phyloP scores from a whole-genome alignment of 2,888 invertebrate genomes.

The Lasioglossum figueresi region DNA sequence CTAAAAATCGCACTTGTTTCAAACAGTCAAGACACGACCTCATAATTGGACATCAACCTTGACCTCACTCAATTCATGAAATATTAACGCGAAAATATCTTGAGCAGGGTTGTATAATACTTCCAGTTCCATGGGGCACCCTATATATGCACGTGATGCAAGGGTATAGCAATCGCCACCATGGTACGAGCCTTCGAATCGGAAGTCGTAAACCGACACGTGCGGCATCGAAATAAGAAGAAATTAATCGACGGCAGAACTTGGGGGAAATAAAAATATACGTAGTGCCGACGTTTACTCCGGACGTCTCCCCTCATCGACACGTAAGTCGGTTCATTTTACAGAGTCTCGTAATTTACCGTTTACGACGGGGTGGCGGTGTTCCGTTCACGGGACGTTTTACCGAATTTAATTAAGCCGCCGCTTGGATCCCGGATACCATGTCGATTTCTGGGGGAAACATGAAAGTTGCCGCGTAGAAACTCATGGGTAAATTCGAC shows the following conservation, averaged over 20 bases:
- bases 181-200: conserved; percentile 16
- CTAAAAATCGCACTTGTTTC: not conserved
- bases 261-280: conserved; percentile 35
- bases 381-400: conserved; percentile 33
- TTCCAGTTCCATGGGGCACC: not conserved
- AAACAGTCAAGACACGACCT: not conserved
- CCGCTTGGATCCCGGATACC: conserved; percentile 18
- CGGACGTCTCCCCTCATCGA: conserved; percentile 42
- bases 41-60: not conserved
- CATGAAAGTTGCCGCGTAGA: conserved; percentile 32
- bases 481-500: conserved; percentile 3
- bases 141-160: conserved; percentile 31
- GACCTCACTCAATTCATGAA: not conserved
- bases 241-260: conserved; percentile 38
- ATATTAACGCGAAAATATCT: not conserved
- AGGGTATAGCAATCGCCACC: conserved; percentile 43
- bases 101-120: not conserved
- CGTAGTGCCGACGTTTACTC: conserved; percentile 35
- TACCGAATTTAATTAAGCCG: conserved; percentile 58
- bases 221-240: conserved; percentile 11
- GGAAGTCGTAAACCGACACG: conserved; percentile 42
- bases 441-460: conserved; percentile 19
- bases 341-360: conserved; percentile 46
- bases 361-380: conserved; percentile 35
- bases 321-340: conserved; percentile 53